Base-by-base conservation (phyloP, 1,140 invertebrate species). In the Himalopsyche phryganea region DNA sequence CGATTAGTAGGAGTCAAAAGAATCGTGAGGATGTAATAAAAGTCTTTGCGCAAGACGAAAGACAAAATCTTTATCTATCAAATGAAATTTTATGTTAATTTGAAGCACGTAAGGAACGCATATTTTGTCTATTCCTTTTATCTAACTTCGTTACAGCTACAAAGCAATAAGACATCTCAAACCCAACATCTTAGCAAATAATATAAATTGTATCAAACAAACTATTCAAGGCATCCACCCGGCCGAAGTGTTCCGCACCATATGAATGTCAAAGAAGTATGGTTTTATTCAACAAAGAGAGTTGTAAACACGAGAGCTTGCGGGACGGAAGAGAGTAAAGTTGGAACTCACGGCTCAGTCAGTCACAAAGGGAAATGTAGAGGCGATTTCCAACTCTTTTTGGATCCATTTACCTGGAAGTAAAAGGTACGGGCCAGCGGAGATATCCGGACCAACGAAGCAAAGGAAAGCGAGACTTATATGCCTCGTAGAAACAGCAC, bases 261-360 rank as follows among this genome's bases (percentile, higher is more conserved):
- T 54, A 54, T 54, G 52, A 60, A 60, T 56, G 52, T 61, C 60
- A 57, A 61, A 61, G 54, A 61, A 61, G 50, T 61, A 61, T 61
- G 60, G 49, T 61, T 53, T 61, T 51, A 51, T 61, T 44, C 50
- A 50, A 56, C 47, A 61, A 59, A 59, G 40, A 56, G 42, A 56
- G 42, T 33, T 48, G 44, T 47, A 56, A 47, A 56, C 45, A 56
- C 41, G 45, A 13, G 50, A 23, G 48, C 33, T 17, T 28, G 14
- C 23, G 38, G 40, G 35, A 33, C 50, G 41, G 28, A 13, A 20
- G 38, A 35, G 36, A 36, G 45, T 23, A 18, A 50, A 50, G 35
- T 15, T 10, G n/a, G 46, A 28, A n/a, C 18, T 11, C 20, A 13
- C 4, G 41, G 41, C 28, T 9, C 40, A 17, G 42, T 28, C 23